Conservation (phyloP, 2,888 invertebrate genomes). For the Lasioglossum pauxillum region DNA sequence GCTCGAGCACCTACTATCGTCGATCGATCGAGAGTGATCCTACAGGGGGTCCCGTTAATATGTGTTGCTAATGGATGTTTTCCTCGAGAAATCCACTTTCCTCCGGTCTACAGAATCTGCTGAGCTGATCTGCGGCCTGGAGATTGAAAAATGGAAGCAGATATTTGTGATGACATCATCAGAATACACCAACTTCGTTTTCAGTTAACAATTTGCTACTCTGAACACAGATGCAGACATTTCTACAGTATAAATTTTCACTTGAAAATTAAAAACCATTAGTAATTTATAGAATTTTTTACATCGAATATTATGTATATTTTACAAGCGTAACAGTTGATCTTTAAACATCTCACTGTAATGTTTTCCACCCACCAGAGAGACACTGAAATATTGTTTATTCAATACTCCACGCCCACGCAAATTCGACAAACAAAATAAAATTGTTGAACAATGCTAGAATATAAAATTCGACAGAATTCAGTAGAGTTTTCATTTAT, state of each 20-base stretch:
- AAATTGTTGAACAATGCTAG: no score
- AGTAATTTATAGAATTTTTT: not conserved
- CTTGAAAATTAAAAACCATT: no score
- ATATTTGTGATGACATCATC: not conserved
- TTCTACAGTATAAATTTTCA: not conserved
- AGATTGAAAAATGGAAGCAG: not conserved
- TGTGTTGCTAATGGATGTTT: not conserved
- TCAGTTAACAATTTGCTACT: not conserved
- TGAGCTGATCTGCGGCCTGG: not conserved
- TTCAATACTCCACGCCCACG: not conserved
- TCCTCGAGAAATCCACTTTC: not conserved
- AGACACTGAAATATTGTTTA: not conserved
- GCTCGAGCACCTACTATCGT: not conserved
- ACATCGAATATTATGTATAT: not conserved
- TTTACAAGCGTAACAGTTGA: not conserved
- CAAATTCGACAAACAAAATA: not conserved
- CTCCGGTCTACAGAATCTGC: not conserved
- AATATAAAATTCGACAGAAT: no score
- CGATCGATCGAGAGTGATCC: constrained; percentile 5
- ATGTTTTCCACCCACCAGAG: not conserved
- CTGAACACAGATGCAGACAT: not conserved
- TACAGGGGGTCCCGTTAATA: not conserved
- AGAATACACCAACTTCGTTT: not conserved
- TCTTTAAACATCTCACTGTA: not conserved
- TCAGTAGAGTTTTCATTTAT: no score